Percentiles rank a stretch among this genome's conserved stretches.
phyloP scores from a whole-genome alignment of 2,113 vertebrate genomes.

The Oryzias curvinotus region DNA sequence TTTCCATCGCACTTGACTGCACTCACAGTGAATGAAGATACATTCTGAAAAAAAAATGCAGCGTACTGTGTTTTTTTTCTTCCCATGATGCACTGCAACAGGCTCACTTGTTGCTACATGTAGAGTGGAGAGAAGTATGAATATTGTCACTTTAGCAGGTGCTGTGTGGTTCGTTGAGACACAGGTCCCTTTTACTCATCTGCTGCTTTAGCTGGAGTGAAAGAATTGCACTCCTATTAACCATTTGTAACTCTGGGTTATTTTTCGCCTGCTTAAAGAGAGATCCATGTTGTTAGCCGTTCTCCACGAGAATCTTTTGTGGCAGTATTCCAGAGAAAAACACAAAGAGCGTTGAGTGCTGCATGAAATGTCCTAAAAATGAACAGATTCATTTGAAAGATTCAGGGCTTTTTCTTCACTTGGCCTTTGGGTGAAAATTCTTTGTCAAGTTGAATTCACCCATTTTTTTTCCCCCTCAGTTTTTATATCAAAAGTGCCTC shows the following conservation, averaged over 20 bases:
- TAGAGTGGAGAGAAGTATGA: slow-evolving; percentile 64
- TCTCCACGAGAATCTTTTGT: slow-evolving; percentile 59
- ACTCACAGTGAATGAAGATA: slow-evolving; percentile 50
- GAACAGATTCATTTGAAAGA: slow-evolving; percentile 29
- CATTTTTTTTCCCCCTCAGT: slow-evolving; percentile 27
- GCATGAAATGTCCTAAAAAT: slow-evolving; percentile 58
- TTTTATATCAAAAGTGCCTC: slow-evolving; percentile 56
- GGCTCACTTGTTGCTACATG: slow-evolving; percentile 73
- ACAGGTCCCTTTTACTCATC: slow-evolving; percentile 14
- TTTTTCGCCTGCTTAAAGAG: no score
- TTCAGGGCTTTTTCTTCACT: slow-evolving; percentile 44
- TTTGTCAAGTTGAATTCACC: slow-evolving; percentile 29
- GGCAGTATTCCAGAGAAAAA: slow-evolving; percentile 74
- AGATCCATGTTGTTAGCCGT: slow-evolving; percentile 52
- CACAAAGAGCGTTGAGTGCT: slow-evolving; percentile 41
- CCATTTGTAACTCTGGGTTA: slow-evolving; percentile 7
- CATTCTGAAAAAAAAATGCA: slow-evolving; percentile 67
- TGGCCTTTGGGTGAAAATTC: slow-evolving; percentile 39
- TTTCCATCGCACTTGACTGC: slow-evolving; percentile 14
- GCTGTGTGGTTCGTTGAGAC: slow-evolving; percentile 8
- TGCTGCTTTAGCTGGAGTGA: slow-evolving; percentile 36
- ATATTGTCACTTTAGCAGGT: slow-evolving; percentile 48
- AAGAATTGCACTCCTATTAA: slow-evolving; percentile 52
- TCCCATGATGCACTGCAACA: slow-evolving; percentile 39
- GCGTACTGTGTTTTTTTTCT: slow-evolving; percentile 4